These are phyloP conservation scores for Anastrepha obliqua DNA, from an alignment of 1,140 invertebrate species.

Conservation along the genomic window DNA sequence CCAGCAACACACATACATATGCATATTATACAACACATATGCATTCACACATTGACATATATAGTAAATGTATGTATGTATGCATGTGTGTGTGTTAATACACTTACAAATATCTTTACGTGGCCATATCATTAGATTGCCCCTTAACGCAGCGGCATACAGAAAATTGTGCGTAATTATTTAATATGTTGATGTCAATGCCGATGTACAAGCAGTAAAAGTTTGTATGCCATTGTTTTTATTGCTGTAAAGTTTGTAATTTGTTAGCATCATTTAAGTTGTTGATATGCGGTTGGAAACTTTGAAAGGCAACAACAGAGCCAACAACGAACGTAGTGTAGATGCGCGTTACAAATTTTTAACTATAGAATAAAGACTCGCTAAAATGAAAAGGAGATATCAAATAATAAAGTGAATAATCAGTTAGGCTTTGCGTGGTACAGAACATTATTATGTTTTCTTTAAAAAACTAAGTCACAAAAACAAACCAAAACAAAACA, in stretches of 20 bases:
- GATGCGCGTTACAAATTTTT: too few relatives aligned
- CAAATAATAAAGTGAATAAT: too few relatives aligned
- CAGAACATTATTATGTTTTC: too few relatives aligned
- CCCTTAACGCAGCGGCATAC: neutral
- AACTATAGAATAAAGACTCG: too few relatives aligned
- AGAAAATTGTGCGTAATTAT: neutral
- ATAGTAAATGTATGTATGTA: neutral
- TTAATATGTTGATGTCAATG: slow-evolving; percentile 13
- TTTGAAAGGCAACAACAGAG: neutral
- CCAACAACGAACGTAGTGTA: neutral
- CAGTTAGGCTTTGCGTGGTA: too few relatives aligned
- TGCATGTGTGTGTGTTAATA: neutral
- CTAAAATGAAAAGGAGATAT: too few relatives aligned
- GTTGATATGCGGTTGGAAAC: slow-evolving; percentile 20
- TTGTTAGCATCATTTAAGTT: slow-evolving; percentile 13
- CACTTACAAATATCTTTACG: neutral
- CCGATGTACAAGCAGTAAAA: neutral
- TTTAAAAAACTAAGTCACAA: too few relatives aligned
- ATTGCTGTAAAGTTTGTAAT: neutral
- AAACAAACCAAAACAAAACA: too few relatives aligned
- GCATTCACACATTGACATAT: neutral
- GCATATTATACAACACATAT: neutral
- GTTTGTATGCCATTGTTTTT: neutral
- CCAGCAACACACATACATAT: neutral
- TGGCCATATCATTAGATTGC: neutral